Evolutionary conservation across 1,140 invertebrate species (phyloP), one percentile per base, ranked within the genome.

Genomic region (Hormaphis cornu): DNA sequence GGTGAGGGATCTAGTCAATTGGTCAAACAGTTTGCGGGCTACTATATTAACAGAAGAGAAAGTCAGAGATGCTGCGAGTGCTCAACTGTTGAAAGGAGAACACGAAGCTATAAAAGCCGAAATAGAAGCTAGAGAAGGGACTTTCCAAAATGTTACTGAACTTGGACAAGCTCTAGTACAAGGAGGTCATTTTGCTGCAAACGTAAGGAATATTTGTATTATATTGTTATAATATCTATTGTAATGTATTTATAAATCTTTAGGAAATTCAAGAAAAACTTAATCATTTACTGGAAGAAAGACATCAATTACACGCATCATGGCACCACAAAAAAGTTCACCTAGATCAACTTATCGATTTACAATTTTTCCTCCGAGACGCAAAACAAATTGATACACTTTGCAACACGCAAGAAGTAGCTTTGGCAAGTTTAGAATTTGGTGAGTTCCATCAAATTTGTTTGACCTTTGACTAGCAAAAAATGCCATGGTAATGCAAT

Each of bases 361-460:
- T 95, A 63, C 93, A 97, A 76, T 90, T 93, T 76, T 98, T 98
- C 84, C 79, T 97, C 50, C 82, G 95, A 33, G 96, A 98, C 80
- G 92, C 92, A 14, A 94, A 95, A 76, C 90, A 95, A 78, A 83
- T 98, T 24, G 90, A 97, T 74, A 89, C 91, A 72, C 82, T 93
- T 3, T 94, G 91, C 70, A 86, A 85, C 28, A 84, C 89, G 8
- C 95, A 98, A 78, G 93, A 96, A 80, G 90, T 88, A 0, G 84
- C 87, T 0, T 76, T 85, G 1, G 81, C 80, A 54, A 82, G 82
- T 44, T 81, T 81, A 12, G 83, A 84, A 70, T 84, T 83, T 52
- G 83, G 81, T 80, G 70, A 76, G 75, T 76, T 61, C n/a, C 28
- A 18, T 53, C 30, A 50, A 53, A 18, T 46, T 30, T n/a, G n/a